These are phyloP conservation scores for Percopsis omiscomaycus DNA, from an alignment of 2,797 vertebrate species.

Conservation along the genomic window DNA sequence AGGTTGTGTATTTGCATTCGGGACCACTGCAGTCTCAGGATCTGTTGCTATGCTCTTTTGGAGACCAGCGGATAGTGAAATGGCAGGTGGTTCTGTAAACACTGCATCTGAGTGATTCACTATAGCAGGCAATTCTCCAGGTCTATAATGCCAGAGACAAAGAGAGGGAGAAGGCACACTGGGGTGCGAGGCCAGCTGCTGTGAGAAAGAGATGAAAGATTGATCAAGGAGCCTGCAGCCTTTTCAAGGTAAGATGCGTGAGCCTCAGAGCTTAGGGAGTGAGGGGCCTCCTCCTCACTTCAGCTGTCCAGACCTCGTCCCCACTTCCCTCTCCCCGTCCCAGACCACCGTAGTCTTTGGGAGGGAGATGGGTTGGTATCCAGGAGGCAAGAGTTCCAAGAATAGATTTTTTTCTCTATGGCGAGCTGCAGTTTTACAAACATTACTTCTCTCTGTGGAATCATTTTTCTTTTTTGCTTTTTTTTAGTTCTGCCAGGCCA, in stretches of 20 bases:
- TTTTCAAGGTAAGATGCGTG: constrained; percentile 66
- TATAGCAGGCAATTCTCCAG: constrained; percentile 34
- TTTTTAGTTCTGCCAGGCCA: neutral
- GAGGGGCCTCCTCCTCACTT: constrained; percentile 31
- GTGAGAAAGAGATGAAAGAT: constrained; percentile 58
- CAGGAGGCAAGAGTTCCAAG: too few relatives aligned
- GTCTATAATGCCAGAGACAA: constrained; percentile 31
- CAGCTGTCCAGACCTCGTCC: neutral
- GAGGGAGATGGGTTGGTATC: neutral
- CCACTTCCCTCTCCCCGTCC: neutral
- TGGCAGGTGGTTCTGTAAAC: constrained; percentile 53
- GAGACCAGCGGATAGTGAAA: constrained; percentile 44
- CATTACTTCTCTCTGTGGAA: neutral
- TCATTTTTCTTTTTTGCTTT: constrained; percentile 1
- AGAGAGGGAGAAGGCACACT: neutral
- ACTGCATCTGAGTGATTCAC: constrained; percentile 50
- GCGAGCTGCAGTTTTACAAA: neutral
- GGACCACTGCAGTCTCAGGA: neutral
- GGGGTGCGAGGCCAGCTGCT: constrained; percentile 35
- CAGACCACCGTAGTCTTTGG: neutral
- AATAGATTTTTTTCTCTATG: neutral
- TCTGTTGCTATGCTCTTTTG: constrained; percentile 45
- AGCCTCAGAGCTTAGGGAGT: constrained; percentile 36
- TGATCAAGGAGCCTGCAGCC: constrained; percentile 55
- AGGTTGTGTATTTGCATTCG: constrained; percentile 4